phyloP scores from a whole-genome alignment of 2,113 vertebrate genomes.

The Chauna torquata region DNA sequence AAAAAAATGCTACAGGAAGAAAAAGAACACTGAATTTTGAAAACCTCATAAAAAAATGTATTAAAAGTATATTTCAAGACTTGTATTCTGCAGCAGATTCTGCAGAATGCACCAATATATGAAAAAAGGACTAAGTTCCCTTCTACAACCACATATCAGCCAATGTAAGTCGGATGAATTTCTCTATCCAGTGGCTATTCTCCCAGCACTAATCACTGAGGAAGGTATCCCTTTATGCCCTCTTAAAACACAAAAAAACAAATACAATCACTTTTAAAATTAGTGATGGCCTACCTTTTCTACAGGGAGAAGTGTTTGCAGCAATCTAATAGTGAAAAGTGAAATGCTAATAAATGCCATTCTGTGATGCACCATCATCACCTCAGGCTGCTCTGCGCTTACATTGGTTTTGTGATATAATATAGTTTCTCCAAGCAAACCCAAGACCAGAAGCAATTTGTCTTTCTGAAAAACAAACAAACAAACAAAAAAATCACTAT shows the following conservation, averaged over 20 bases:
- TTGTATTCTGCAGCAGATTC: not conserved
- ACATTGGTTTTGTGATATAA: constrained; percentile 78
- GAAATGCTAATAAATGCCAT: constrained; percentile 85
- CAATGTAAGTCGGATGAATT: not conserved
- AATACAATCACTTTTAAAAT: not conserved
- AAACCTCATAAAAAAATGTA: not conserved
- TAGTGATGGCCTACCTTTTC: constrained; percentile 85
- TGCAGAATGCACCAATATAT: not conserved
- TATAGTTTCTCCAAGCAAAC: constrained; percentile 85
- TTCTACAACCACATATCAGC: not conserved
- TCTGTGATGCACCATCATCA: constrained; percentile 81
- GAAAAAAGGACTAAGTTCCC: not conserved
- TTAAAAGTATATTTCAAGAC: not conserved
- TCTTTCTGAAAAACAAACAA: constrained; percentile 82
- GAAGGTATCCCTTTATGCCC: not conserved
- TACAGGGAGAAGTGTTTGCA: constrained; percentile 89
- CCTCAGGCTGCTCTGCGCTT: constrained; percentile 74
- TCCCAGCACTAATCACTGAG: not conserved
- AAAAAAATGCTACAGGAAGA: not conserved
- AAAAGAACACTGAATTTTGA: not conserved
- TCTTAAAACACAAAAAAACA: not conserved
- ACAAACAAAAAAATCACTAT: not conserved
- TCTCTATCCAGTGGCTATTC: not conserved
- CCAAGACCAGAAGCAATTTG: constrained; percentile 82
- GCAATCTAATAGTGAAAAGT: constrained; percentile 83